Evolutionary conservation across 2,888 invertebrate species (phyloP).

Genomic region (Nephrotoma appendiculata): DNA sequence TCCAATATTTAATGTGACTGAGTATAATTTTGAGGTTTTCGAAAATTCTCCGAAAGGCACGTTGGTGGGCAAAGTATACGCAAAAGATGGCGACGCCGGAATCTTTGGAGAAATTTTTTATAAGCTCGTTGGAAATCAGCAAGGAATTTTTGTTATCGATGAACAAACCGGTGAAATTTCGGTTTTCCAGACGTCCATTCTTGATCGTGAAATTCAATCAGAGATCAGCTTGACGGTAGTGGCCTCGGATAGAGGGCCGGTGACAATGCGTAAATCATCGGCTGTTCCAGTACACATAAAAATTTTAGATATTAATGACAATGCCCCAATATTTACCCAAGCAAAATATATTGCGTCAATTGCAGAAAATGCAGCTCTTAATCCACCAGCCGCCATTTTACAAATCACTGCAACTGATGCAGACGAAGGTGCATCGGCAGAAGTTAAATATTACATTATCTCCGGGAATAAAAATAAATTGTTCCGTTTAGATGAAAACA

Average conservation of each 20-base stretch:
- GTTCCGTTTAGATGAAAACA: constrained; percentile 59
- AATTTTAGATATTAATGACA: constrained; percentile 78
- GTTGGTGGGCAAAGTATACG: constrained; percentile 54
- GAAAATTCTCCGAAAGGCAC: constrained; percentile 67
- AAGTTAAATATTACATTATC: constrained; percentile 58
- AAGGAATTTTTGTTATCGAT: constrained; percentile 58
- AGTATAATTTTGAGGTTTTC: constrained; percentile 54
- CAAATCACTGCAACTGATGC: constrained; percentile 68
- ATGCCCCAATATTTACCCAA: constrained; percentile 66
- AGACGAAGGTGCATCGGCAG: constrained; percentile 65
- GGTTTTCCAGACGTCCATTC: constrained; percentile 51
- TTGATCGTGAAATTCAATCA: constrained; percentile 63
- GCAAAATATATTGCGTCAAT: constrained; percentile 64
- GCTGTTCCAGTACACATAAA: constrained; percentile 65
- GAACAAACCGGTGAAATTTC: constrained; percentile 57
- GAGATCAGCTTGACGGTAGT: constrained; percentile 62
- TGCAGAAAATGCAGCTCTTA: constrained; percentile 66
- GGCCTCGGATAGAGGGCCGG: constrained; percentile 66
- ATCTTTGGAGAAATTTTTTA: constrained; percentile 66
- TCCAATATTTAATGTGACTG: constrained; percentile 54
- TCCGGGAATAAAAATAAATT: constrained; percentile 49
- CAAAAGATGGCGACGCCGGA: constrained; percentile 65
- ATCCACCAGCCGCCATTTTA: constrained; percentile 68
- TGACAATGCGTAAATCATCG: constrained; percentile 50
- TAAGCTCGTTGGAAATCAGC: constrained; percentile 57